These are phyloP conservation scores for Diplodus sargus DNA, from an alignment of 2,797 vertebrate species.

Conservation along the genomic window DNA sequence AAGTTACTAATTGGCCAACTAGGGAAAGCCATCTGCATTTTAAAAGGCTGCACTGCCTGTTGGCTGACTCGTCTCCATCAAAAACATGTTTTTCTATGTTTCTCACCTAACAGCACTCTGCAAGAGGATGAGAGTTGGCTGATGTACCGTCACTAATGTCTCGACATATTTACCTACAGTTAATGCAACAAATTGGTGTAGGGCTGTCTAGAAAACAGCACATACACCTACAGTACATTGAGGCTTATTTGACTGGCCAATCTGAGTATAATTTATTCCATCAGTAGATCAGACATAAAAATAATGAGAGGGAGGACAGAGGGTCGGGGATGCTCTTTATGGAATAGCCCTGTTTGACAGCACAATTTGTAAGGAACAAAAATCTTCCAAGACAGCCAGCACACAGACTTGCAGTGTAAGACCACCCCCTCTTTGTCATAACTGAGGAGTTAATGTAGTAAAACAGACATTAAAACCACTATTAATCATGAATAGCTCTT, in stretches of 20 bases:
- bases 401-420: conserved; percentile 39
- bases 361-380: conserved; percentile 57
- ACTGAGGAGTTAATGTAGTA: conserved; percentile 65
- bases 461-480: conserved; percentile 77
- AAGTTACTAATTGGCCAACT: conserved; percentile 86
- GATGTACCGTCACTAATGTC: conserved; percentile 59
- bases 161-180: conserved; percentile 61
- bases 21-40: conserved; percentile 84
- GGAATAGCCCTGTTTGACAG: conserved; percentile 37
- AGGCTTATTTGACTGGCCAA: conserved; percentile 8
- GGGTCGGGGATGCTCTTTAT: conserved; percentile 30
- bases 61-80: conserved; percentile 74
- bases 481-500: conserved; percentile 72
- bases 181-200: conserved; percentile 40
- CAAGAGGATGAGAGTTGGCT: conserved; percentile 66
- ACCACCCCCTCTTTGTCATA: conserved; percentile 57
- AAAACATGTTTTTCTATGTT: conserved; percentile 76
- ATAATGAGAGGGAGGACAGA: conserved; percentile 17
- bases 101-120: conserved; percentile 51
- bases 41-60: conserved; percentile 72
- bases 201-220: conserved; percentile 29
- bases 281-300: conserved; percentile 45
- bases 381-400: conserved; percentile 54
- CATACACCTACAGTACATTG: neutral
- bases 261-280: conserved; percentile 36